Evolutionary conservation across 64 coral and sea anemone species (phyloP), one percentile per base, ranked within the genome.

Genomic region (Montipora capricornis): DNA sequence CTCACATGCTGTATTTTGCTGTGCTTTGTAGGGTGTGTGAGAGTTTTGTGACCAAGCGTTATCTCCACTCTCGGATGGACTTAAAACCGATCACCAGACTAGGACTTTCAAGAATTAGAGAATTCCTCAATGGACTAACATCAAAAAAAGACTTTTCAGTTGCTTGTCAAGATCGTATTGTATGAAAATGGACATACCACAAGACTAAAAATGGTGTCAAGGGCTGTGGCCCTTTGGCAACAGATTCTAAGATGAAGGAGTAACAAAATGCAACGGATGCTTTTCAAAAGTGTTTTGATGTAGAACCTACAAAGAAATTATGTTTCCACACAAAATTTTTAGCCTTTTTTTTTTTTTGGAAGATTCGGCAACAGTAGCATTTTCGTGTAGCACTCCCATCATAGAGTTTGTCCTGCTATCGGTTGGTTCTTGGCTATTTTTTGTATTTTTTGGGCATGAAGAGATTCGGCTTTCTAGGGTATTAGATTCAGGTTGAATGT

Each of bases 1-100:
- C 82, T 86, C 82, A 86, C 47, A 22, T 86, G 15, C 47, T 86
- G 8, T 86, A 86, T 86, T 86, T 86, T 86, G 82, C 82, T 86
- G 61, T 86, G 66, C 82, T 73, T 86, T 86, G 7, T 86, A 86
- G 82, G 82, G 47, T 71, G 62, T 50, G 64, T 86, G 82, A 66
- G 47, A 86, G 68, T 68, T 13, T 84, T 84, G 29, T 20, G 81
- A 84, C 45, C 81, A 66, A 84, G 81, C 81, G 19, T 84, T 84
- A 19, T 59, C 11, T 84, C 44, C 47, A 71, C 82, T 73, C 17
- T 71, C 44, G 71, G 71, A 73, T 86, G 82, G 82, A 86, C 82
- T 73, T 86, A 71, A 86, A 44, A 64, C 82, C 82, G 71, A 50
- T 86, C 62, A 49, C 4, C 64, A 5, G 46, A 60, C 82, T 86